Evolutionary conservation across 2,113 vertebrate species (phyloP).

Genomic region (Puffinus mauretanicus): DNA sequence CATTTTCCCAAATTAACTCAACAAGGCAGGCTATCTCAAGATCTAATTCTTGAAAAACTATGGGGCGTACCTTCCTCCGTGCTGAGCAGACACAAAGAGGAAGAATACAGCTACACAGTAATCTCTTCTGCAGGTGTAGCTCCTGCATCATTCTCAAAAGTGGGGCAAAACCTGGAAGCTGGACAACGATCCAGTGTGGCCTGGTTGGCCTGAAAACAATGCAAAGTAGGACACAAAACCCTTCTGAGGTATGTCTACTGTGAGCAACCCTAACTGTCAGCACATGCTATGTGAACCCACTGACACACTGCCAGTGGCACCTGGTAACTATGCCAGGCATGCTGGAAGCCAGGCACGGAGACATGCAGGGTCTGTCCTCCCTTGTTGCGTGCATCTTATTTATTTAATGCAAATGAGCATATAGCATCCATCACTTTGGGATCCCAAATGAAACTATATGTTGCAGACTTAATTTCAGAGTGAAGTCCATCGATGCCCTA

Average conservation of each 20-base stretch:
- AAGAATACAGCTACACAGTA: neutral
- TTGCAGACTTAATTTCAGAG: neutral
- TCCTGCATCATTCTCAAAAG: neutral
- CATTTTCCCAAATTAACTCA: neutral
- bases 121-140: neutral
- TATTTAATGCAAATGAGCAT: neutral
- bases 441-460: neutral
- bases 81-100: neutral
- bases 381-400: fast-evolving
- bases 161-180: neutral
- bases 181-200: neutral
- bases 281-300: fast-evolving
- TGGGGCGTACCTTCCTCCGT: neutral
- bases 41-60: neutral
- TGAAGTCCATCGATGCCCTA: fast-evolving
- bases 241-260: neutral
- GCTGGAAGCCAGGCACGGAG: neutral
- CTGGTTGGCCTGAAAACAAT: neutral
- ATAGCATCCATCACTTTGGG: neutral
- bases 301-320: neutral
- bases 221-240: neutral
- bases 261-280: neutral
- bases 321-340: neutral
- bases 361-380: neutral
- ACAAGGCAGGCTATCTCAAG: neutral